Conservation (phyloP, 2,888 invertebrate species). For the Diachrysia chrysitis region DNA sequence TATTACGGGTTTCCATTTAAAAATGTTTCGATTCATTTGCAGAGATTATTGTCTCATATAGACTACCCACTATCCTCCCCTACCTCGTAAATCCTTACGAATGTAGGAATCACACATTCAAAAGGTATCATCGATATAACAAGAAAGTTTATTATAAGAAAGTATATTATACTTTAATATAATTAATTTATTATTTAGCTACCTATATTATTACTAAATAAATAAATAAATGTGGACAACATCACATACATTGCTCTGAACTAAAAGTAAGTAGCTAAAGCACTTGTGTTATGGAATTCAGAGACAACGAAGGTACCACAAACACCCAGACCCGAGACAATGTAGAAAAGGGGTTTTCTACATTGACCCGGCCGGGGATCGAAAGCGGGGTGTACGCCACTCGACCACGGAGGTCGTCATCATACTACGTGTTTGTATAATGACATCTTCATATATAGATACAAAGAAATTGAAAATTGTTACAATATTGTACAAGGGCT, state of each 20-base stretch:
- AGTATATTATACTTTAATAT: neutral
- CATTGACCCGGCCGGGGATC: too few species aligned
- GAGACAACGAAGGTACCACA: too few species aligned
- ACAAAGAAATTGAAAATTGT: constrained; percentile 41
- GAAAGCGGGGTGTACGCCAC: too few species aligned
- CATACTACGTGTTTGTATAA: constrained; percentile 36
- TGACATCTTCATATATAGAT: constrained; percentile 33
- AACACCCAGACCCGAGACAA: too few species aligned
- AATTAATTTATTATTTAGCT: neutral
- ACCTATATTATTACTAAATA: too few species aligned
- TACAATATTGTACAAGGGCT: constrained; percentile 52
- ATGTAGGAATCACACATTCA: neutral
- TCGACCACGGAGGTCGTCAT: too few species aligned
- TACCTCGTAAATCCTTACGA: neutral
- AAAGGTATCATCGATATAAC: neutral
- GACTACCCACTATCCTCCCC: neutral
- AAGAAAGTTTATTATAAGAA: neutral
- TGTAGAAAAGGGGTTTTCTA: too few species aligned
- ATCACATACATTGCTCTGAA: too few species aligned
- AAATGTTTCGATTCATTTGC: neutral
- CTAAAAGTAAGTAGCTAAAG: too few species aligned
- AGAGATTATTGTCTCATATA: neutral
- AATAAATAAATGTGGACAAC: too few species aligned
- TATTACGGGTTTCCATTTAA: too few species aligned
- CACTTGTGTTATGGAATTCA: too few species aligned